These are phyloP conservation scores for Myrmecophaga tridactyla DNA, from an alignment of 2,113 vertebrate species.

Conservation along the genomic window DNA sequence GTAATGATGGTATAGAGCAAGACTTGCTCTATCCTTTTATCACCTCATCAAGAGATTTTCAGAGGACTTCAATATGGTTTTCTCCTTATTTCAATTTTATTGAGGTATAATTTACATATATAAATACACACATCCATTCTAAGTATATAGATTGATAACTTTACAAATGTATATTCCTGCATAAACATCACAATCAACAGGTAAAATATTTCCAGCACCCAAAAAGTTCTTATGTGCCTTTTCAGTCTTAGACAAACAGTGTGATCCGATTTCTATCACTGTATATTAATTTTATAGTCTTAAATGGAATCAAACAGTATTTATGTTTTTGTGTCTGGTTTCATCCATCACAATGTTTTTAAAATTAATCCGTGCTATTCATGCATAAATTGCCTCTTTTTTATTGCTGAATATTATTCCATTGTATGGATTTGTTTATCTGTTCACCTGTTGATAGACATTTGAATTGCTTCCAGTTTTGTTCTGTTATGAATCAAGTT, in stretches of 20 bases:
- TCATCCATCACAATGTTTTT: not conserved
- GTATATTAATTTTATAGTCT: not conserved
- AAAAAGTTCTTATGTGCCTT: not conserved
- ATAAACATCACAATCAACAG: not conserved
- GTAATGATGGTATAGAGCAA: not conserved
- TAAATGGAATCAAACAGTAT: not conserved
- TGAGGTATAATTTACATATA: not conserved
- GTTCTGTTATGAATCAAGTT: not conserved
- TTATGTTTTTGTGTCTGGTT: not conserved
- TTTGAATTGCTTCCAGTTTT: slow-evolving; percentile 19
- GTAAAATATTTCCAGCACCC: not conserved
- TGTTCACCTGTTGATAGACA: slow-evolving; percentile 23
- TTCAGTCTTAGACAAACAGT: not conserved
- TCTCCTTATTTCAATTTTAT: not conserved
- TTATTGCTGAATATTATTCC: slow-evolving; percentile 22
- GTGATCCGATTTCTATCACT: not conserved
- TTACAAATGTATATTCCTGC: not conserved
- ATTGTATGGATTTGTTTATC: slow-evolving; percentile 23
- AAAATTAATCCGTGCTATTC: not conserved
- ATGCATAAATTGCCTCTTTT: not conserved
- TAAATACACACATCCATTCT: not conserved
- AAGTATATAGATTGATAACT: not conserved
- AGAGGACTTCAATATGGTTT: not conserved
- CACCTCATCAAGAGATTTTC: not conserved
- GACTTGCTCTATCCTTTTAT: not conserved